Percentiles rank a stretch among this genome's conserved stretches.
Conservation (phyloP, 2,113 vertebrate species). For the Paradoxurus hermaphroditus region DNA sequence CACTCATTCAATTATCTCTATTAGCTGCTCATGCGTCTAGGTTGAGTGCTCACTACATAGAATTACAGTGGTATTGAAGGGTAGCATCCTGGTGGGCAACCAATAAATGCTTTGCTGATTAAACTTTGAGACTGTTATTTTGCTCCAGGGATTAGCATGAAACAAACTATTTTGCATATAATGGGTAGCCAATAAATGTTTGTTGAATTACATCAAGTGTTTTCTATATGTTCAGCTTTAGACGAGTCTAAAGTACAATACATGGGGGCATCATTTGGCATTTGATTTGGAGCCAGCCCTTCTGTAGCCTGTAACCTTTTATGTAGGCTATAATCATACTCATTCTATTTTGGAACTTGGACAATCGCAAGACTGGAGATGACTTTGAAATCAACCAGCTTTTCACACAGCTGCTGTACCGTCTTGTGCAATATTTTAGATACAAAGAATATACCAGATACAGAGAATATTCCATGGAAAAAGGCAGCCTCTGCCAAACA, state of each 20-base stretch:
- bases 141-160: not conserved
- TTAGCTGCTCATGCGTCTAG: not conserved
- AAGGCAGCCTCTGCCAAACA: not conserved
- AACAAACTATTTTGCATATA: slow-evolving; percentile 23
- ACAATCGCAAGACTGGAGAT: slow-evolving; percentile 34
- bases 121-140: slow-evolving; percentile 28
- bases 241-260: slow-evolving; percentile 9
- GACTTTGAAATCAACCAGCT: slow-evolving; percentile 54
- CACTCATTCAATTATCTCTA: not conserved
- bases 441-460: not conserved
- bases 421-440: slow-evolving; percentile 28
- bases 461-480: not conserved
- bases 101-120: not conserved
- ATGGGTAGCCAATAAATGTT: slow-evolving; percentile 12
- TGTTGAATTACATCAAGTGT: slow-evolving; percentile 9
- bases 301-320: slow-evolving; percentile 37
- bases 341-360: slow-evolving; percentile 19
- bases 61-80: not conserved
- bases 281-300: slow-evolving; percentile 15
- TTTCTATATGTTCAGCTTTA: not conserved
- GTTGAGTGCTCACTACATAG: not conserved
- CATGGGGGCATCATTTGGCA: not conserved
- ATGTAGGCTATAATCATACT: slow-evolving; percentile 56
- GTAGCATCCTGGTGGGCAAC: not conserved
- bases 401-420: slow-evolving; percentile 48